A percentile compares a stretch with the other conserved stretches of the same genome.
phyloP scores from a whole-genome alignment of 2,113 vertebrate species.

The Podarcis cretensis region DNA sequence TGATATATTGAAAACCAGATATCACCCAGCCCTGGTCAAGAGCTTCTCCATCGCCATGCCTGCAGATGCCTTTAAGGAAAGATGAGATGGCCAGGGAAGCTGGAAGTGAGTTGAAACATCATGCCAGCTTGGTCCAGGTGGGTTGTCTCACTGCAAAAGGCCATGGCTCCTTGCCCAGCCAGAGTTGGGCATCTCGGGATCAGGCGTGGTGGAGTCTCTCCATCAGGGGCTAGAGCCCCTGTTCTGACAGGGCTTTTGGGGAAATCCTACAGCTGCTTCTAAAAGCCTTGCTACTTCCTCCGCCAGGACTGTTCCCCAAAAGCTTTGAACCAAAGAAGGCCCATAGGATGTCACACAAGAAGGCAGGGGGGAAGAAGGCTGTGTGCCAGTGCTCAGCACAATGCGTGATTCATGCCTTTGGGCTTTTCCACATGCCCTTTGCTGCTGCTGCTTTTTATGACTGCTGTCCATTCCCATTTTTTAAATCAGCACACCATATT shows the following conservation, averaged over 20 bases:
- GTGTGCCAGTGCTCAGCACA: background rate
- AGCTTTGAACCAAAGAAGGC: background rate
- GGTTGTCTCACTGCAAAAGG: background rate
- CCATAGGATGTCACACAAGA: background rate
- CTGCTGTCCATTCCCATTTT: no score
- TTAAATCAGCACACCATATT: no score
- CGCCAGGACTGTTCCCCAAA: background rate
- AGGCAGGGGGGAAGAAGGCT: background rate
- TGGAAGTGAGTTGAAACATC: background rate
- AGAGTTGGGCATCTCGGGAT: no score
- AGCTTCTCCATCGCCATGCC: background rate
- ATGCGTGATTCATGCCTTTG: background rate
- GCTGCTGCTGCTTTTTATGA: no score
- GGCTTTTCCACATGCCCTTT: background rate
- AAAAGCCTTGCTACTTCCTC: background rate
- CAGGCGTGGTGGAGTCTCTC: background rate
- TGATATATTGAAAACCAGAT: no score
- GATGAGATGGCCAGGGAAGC: background rate
- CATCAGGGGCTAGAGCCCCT: background rate
- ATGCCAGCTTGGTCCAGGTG: fast-evolving
- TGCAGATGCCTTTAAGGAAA: background rate
- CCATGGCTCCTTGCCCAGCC: background rate
- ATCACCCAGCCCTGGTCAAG: no score
- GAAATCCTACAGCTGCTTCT: background rate
- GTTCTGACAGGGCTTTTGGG: background rate